Evolutionary conservation across 2,797 vertebrate species (phyloP), one percentile per base, ranked within the genome.

Genomic region (Tokudaia muenninki): DNA sequence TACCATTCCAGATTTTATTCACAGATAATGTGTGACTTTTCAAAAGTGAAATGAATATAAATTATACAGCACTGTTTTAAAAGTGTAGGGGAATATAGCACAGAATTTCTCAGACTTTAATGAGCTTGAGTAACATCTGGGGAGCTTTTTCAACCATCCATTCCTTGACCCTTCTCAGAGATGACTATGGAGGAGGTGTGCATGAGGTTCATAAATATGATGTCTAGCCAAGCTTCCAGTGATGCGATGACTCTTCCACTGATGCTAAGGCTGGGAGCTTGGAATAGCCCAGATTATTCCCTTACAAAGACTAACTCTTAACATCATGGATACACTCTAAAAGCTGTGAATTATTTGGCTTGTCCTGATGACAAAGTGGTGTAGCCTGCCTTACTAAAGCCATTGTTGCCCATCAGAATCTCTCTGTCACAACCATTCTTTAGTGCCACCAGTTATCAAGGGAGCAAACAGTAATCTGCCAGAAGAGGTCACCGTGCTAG

Each of bases 361-460:
- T 10, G 1, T 63, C 72, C 55, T 55, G 82, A 24, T 88, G 41
- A 82, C 52, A 90, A 81, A 55, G 47, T 26, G 31, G 31, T 26
- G 47, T 72, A 29, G 61, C 72, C 41, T 87, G 10, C 77, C 50
- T 95, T 86, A 13, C 47, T 50, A 67, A 90, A 57, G 26, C 3
- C 16, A 5, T 24, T 37, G 3, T 41, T 55, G 41, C 59, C 47
- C 57, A 14, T 79, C 63, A 19, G 57, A 80, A 34, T 67, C 47
- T 97, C 50, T 92, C 72, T 70, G 16, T 92, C 47, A 2, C 31
- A 24, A 97, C 97, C 63, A 57, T 61, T 87, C 87, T 24, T 52
- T 97, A 99, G 99, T 99, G 88, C 99, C 99, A 0, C 99, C 99
- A 0, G 98, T 98, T 63, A 99, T 99, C 97, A 98, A 98, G 9